Evolutionary conservation across 2,888 invertebrate species (phyloP), one percentile per base, ranked within the genome.

Genomic region (Agonopterix arenella): DNA sequence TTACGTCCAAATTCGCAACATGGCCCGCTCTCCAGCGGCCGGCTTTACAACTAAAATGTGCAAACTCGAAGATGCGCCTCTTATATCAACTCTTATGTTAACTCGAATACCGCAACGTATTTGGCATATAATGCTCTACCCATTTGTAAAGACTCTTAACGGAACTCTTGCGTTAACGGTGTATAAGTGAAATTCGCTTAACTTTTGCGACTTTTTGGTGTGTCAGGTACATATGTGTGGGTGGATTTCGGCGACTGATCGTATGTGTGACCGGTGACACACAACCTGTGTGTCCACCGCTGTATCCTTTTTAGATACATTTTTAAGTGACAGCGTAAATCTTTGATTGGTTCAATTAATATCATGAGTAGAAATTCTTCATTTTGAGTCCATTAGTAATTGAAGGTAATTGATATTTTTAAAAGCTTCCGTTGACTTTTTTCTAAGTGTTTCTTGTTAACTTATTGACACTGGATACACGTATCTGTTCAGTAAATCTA

Each of bases 21-120:
- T 82, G 79, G 70, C 80, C 82, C 84, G 83, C 80, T 76, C 83
- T 66, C 28, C 68, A 60, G 74, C 84, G 81, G 74, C 70, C 80
- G 79, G 73, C 82, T 83, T 79, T 78, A 74, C 77, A 77, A 89
- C 86, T 88, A 83, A 89, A 82, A 76, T 88, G 86, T 88, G 84
- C 85, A 86, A 86, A 89, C 73, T 77, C 80, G 70, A 86, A 86
- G 88, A 89, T 88, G 88, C 80, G 84, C 82, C 78, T 86, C 88
- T 88, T 89, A 89, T 89, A 88, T 86, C 80, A 89, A 76, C 81
- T 86, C 86, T 85, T 86, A 85, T 78, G 82, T 84, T 85, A 81
- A 82, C 73, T 70, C 77, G 79, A 74, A 84, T 81, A 86, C 85
- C 84, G 83, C 84, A 86, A 85, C 79, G 76, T 84, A 82, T 88